A percentile compares a stretch with the other conserved stretches of the same genome.
These are phyloP conservation scores for Diuraphis noxia DNA, from an alignment of 1,140 invertebrate species.

Conservation along the genomic window DNA sequence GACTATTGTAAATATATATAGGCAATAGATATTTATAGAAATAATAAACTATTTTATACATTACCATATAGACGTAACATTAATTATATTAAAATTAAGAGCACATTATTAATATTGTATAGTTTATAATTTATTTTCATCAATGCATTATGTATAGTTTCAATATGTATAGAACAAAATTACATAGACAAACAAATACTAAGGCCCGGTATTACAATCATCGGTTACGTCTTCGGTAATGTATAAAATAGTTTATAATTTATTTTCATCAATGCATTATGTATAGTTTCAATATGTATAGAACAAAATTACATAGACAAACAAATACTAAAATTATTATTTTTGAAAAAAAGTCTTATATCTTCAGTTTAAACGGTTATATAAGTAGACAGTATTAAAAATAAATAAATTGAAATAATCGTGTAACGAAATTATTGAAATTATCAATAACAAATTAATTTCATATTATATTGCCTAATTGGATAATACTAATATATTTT, in stretches of 20 bases:
- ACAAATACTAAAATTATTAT: too few species aligned
- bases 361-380: background rate
- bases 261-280: background rate
- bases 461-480: background rate
- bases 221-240: too few species aligned
- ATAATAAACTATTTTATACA: background rate
- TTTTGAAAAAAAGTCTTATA: background rate
- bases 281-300: too few species aligned
- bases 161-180: too few species aligned
- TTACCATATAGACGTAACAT: background rate
- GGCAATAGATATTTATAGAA: too few species aligned
- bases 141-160: too few species aligned
- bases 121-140: background rate
- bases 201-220: too few species aligned
- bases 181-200: too few species aligned
- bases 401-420: background rate
- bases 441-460: background rate
- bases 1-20: too few species aligned
- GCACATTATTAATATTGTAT: background rate
- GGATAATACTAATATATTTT: background rate
- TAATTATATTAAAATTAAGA: too few species aligned
- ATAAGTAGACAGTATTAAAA: background rate
- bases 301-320: background rate
- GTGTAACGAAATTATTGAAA: background rate
- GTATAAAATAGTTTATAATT: too few species aligned